Evolutionary conservation across 1,140 invertebrate species (phyloP).

Genomic region (Leptinotarsa lineolata): DNA sequence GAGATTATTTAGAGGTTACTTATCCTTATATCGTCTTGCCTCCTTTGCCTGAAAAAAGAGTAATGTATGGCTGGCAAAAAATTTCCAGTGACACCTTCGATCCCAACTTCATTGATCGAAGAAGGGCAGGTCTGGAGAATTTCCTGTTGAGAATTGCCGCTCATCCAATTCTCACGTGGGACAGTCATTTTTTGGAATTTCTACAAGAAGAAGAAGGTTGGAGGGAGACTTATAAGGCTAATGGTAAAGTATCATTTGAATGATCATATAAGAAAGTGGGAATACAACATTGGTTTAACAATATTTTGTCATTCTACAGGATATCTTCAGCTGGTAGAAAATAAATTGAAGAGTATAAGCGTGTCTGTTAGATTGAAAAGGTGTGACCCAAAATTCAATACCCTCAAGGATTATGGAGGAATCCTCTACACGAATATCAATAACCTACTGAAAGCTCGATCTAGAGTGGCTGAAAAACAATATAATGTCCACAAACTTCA

Average conservation of each 20-base stretch:
- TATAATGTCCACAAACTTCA: conserved; percentile 82
- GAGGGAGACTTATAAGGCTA: conserved; percentile 75
- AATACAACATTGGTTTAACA: too few species aligned
- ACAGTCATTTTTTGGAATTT: conserved; percentile 77
- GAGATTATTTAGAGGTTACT: conserved; percentile 74
- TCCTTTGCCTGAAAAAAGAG: conserved; percentile 81
- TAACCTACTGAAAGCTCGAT: conserved; percentile 64
- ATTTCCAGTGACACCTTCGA: conserved; percentile 77
- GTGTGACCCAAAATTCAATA: conserved; percentile 75
- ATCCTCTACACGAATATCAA: conserved; percentile 70
- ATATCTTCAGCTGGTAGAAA: conserved; percentile 73
- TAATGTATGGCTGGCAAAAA: conserved; percentile 81
- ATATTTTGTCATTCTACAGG: conserved; percentile 54
- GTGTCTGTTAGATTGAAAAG: conserved; percentile 75
- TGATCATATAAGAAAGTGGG: too few species aligned
- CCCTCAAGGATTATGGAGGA: conserved; percentile 75
- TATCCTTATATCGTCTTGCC: conserved; percentile 81
- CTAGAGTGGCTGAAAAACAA: conserved; percentile 74
- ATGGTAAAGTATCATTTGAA: conserved; percentile 58
- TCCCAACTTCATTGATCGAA: conserved; percentile 83
- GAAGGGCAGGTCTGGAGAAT: conserved; percentile 80
- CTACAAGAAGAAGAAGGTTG: conserved; percentile 76
- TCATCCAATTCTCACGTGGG: conserved; percentile 74
- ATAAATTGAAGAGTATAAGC: conserved; percentile 75
- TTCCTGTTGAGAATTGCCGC: conserved; percentile 76